phyloP scores from a whole-genome alignment of 2,797 vertebrate genomes.

The Podarcis siculus region DNA sequence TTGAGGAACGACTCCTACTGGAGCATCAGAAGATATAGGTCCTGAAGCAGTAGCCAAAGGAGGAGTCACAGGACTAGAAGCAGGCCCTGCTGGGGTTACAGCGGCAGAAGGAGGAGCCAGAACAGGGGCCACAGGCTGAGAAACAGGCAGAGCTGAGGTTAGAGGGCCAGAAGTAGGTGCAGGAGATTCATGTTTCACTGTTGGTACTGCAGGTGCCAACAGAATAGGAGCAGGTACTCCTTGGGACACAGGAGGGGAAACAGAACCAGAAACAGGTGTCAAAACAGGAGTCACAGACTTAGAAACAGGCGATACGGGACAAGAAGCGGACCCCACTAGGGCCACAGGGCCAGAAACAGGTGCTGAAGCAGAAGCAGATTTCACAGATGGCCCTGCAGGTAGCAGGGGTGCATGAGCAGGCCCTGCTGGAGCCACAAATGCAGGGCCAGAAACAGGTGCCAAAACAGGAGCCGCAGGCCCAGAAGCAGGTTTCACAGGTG shows the following conservation, averaged over 20 bases:
- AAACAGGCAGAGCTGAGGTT: neutral
- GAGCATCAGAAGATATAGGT: fast-evolving
- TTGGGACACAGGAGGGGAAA: neutral
- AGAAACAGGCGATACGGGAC: neutral
- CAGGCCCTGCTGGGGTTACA: neutral
- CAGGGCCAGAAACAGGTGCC: neutral
- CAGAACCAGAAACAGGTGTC: neutral
- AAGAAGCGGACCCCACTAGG: neutral
- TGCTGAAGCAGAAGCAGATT: neutral
- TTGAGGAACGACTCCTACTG: neutral
- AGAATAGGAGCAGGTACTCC: slow-evolving; percentile 14
- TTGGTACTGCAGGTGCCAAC: neutral
- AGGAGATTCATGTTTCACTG: neutral
- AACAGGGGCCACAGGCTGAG: neutral
- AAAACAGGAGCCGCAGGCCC: neutral
- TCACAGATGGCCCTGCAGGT: slow-evolving; percentile 10
- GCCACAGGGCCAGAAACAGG: neutral
- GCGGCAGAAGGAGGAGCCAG: neutral
- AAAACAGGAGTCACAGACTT: neutral
- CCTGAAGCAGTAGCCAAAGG: neutral
- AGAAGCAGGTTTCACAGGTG: neutral
- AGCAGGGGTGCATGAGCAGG: neutral
- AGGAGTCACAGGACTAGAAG: neutral
- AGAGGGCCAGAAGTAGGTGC: slow-evolving; percentile 21
- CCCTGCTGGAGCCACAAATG: neutral